These are phyloP conservation scores for Numida meleagris DNA, from an alignment of 2,113 vertebrate genomes.

Conservation along the genomic window DNA sequence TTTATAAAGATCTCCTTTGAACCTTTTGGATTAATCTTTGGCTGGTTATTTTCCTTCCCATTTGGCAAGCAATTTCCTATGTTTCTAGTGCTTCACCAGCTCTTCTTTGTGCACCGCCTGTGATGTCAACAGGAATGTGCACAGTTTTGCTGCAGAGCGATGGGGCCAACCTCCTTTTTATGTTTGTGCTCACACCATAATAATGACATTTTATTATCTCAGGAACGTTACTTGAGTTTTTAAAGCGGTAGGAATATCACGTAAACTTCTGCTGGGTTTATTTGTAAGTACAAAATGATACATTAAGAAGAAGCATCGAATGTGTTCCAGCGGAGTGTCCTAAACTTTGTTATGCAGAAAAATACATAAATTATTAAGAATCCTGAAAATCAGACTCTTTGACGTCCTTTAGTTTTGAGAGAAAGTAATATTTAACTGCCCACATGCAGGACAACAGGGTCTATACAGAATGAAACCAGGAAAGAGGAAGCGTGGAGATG, in stretches of 20 bases:
- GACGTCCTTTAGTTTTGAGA: constrained; percentile 10
- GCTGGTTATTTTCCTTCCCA: not conserved
- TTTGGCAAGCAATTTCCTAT: not conserved
- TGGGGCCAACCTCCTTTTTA: not conserved
- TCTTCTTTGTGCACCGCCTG: not conserved
- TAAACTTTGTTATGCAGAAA: not conserved
- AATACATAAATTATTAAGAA: not conserved
- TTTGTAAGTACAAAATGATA: not conserved
- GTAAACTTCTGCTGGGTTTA: not conserved
- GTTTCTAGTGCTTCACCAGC: not conserved
- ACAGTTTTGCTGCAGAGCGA: not conserved
- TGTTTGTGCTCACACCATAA: not conserved
- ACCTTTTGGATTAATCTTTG: not conserved
- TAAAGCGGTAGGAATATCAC: not conserved
- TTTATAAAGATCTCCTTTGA: not conserved
- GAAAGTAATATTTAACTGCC: constrained; percentile 26
- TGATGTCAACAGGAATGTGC: not conserved
- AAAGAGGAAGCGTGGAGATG: not conserved
- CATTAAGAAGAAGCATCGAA: not conserved
- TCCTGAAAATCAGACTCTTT: not conserved
- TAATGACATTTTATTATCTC: not conserved
- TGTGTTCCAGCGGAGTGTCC: constrained; percentile 21
- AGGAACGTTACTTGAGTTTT: not conserved
- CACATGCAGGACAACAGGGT: not conserved
- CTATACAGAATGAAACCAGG: not conserved